Evolutionary conservation across 2,888 invertebrate species (phyloP).

Genomic region (Nezara viridula): DNA sequence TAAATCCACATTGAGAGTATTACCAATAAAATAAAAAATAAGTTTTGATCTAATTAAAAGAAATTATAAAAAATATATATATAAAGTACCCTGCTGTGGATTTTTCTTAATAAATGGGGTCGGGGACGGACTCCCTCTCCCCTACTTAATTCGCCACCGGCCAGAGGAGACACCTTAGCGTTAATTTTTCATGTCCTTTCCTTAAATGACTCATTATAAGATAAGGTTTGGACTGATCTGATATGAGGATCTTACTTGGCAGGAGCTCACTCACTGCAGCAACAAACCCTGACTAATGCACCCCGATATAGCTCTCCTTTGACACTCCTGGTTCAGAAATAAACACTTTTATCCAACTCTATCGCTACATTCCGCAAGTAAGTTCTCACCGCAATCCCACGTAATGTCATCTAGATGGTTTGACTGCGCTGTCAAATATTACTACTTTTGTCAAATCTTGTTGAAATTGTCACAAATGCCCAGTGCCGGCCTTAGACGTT

Average conservation of each 20-base stretch:
- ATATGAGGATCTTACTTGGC: not conserved
- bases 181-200: not conserved
- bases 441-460: no score
- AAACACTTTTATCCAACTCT: slow-evolving; percentile 1
- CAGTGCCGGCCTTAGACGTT: no score
- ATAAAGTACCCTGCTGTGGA: no score
- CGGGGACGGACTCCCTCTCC: no score
- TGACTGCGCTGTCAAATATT: not conserved
- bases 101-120: no score
- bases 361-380: not conserved
- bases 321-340: not conserved
- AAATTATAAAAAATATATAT: no score
- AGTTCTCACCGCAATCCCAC: not conserved
- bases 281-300: not conserved
- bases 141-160: no score
- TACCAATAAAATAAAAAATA: no score
- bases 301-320: not conserved
- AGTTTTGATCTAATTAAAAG: no score
- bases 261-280: not conserved
- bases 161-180: no score
- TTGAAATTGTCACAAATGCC: no score
- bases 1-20: no score
- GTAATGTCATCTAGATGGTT: not conserved
- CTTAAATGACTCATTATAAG: not conserved
- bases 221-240: not conserved